Conservation (phyloP, 2,113 vertebrate species). For the Phylloscopus trochiloides region DNA sequence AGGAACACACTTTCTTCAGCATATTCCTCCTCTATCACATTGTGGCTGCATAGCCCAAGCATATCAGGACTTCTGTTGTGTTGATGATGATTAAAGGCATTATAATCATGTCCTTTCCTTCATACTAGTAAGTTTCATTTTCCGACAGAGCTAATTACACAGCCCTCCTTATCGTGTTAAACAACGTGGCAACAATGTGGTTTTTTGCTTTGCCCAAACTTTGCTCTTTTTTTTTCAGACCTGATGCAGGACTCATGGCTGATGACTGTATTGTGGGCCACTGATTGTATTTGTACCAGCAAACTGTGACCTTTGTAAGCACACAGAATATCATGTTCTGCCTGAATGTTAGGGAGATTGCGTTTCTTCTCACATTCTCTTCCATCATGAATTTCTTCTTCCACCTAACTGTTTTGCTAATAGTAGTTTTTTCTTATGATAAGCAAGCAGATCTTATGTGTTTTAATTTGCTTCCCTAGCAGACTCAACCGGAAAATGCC, state of each 20-base stretch:
- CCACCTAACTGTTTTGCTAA: background rate
- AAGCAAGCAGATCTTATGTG: background rate
- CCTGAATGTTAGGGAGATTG: background rate
- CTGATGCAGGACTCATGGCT: background rate
- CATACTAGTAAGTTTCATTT: background rate
- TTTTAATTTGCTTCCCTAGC: background rate
- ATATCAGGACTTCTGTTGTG: background rate
- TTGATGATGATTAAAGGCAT: background rate
- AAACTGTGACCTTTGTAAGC: background rate
- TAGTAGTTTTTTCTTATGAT: background rate
- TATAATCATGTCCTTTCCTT: background rate
- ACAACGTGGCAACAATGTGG: fast-evolving
- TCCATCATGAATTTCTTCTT: background rate
- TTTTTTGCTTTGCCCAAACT: background rate
- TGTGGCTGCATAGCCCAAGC: background rate
- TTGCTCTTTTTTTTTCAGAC: background rate
- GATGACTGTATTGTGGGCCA: background rate
- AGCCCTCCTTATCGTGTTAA: background rate
- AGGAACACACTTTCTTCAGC: background rate
- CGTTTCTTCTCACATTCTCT: background rate
- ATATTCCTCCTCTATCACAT: background rate
- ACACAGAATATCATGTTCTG: background rate
- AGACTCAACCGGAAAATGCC: background rate
- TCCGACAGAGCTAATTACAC: background rate
- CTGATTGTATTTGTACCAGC: background rate